Percentiles rank a stretch among this genome's conserved stretches.
Conservation (phyloP, 2,888 invertebrate genomes). For the Steinernema scapterisci region DNA sequence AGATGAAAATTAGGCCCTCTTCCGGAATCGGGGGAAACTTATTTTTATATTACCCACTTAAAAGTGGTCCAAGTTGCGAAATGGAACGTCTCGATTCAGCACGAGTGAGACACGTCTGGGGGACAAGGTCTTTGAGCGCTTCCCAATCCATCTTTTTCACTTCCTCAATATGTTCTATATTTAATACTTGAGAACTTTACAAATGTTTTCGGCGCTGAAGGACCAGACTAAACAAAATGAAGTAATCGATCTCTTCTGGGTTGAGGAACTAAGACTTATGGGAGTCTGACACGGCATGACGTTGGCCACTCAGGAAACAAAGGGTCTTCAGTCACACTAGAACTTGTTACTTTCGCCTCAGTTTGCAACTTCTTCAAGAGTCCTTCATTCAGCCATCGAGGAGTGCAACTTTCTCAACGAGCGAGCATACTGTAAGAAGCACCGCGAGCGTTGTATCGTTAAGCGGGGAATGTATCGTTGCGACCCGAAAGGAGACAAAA, state of each 20-base stretch:
- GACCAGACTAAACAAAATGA: too few species aligned
- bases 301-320: too few species aligned
- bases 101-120: background rate
- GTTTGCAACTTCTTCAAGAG: background rate
- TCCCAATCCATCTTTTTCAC: background rate
- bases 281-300: background rate
- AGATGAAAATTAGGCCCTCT: background rate
- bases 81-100: background rate
- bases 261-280: background rate
- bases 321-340: too few species aligned
- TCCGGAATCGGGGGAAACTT: background rate
- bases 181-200: too few species aligned
- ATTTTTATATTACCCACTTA: constrained; percentile 5
- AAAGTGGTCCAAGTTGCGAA: constrained; percentile 19
- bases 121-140: background rate
- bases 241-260: too few species aligned
- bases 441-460: constrained; percentile 20
- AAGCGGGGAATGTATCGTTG: constrained; percentile 26
- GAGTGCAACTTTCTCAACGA: constrained; percentile 21
- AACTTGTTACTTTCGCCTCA: background rate
- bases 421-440: constrained; percentile 1
- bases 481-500: constrained; percentile 18
- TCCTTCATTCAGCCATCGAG: background rate
- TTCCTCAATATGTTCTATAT: too few species aligned
- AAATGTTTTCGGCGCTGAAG: too few species aligned